These are phyloP conservation scores for Tangara arthus DNA, from an alignment of 2,797 vertebrate genomes.

Conservation along the genomic window DNA sequence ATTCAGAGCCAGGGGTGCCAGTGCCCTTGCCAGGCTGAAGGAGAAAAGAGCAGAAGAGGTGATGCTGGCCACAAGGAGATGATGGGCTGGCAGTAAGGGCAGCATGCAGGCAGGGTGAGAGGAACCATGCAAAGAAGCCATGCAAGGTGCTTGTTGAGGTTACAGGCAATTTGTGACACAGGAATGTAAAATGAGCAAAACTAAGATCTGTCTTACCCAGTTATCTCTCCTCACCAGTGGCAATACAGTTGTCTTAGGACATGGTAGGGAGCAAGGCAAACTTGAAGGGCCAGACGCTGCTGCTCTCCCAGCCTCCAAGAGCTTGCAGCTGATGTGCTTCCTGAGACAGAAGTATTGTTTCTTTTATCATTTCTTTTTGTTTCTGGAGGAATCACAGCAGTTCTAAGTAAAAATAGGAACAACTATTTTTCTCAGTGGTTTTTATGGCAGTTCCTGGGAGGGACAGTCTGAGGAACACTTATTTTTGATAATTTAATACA, in stretches of 20 bases:
- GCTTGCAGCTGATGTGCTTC: neutral
- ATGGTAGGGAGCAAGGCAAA: neutral
- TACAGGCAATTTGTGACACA: neutral
- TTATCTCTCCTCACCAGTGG: neutral
- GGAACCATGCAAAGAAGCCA: neutral
- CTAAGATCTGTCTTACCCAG: neutral
- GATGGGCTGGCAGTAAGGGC: neutral
- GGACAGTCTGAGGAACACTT: neutral
- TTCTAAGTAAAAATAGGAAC: neutral
- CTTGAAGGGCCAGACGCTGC: accelerated
- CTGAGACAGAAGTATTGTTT: neutral
- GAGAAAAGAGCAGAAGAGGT: neutral
- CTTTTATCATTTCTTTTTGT: neutral
- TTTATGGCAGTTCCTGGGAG: neutral
- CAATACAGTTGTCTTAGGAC: neutral
- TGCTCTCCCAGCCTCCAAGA: neutral
- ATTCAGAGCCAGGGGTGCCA: neutral
- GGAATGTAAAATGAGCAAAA: neutral
- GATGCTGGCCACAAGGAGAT: neutral
- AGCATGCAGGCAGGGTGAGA: neutral
- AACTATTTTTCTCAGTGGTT: neutral
- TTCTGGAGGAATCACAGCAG: neutral
- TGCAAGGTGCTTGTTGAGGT: accelerated
- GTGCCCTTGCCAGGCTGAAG: neutral
- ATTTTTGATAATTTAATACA: neutral